Base-by-base conservation (phyloP, 2,113 vertebrate genomes). In the Crotalus helleri region DNA sequence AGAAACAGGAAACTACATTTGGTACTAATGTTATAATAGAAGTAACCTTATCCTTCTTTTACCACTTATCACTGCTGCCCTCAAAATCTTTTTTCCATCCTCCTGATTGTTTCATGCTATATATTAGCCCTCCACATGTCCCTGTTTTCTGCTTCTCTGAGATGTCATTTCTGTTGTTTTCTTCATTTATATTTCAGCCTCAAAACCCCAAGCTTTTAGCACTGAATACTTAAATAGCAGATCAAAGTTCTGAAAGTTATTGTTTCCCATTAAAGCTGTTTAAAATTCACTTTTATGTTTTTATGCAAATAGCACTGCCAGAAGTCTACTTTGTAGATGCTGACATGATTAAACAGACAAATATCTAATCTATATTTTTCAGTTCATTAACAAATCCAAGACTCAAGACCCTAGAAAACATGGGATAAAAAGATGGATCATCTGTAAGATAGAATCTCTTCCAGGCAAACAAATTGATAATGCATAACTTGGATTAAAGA, bases 181-280 rank as follows among this genome's bases (percentile, higher is more conserved):
- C 33, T 87, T 1, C 93, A 10, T 91, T 91, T 0, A 59, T 93
- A 2, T 0, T 93, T 93, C 89, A 92, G 7, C 24, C 0, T 54
- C 61, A 0, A 92, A 81, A 91, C 92, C 0, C 90, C 53, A 89
- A 51, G 2, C 4, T 26, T 93, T 4, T 54, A 92, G 1, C 0
- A 86, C 24, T 54, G 2, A 29, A 1, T 85, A 91, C 1, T 12
- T 95, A 57, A 94, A 92, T 59, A 55, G 17, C 8, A 96, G 5
- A 92, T 93, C 85, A 94, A 96, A 97, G 11, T 15, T 53, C 17
- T 92, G 21, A 91, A 96, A 94, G 2, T 6, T 94, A 64, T 26
- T 93, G 0, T 91, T 95, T 97, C 92, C 12, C 4, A n/a, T 85
- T 95, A 44, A 90, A 54, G 2, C 0, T 85, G 91, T 88, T 94